phyloP scores from a whole-genome alignment of 2,113 vertebrate genomes.

The Microcebus griseorufus region DNA sequence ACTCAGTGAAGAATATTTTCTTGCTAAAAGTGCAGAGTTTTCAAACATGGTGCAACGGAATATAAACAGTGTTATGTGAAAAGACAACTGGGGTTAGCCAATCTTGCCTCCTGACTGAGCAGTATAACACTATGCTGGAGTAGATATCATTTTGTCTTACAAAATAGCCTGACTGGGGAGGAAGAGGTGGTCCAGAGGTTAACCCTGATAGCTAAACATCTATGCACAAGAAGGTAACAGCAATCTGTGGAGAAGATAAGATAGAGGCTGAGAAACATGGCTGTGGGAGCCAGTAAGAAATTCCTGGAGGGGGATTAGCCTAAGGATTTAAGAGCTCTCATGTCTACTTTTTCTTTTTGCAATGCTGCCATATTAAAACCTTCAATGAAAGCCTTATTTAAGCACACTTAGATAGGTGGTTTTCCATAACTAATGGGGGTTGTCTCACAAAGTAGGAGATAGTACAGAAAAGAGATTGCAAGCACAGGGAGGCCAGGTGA shows the following conservation, averaged over 20 bases:
- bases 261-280: not conserved
- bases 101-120: not conserved
- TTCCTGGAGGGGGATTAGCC: not conserved
- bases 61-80: not conserved
- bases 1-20: not conserved
- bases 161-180: not conserved
- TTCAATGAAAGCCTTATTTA: not conserved
- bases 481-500: not conserved
- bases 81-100: not conserved
- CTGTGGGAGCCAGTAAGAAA: not conserved
- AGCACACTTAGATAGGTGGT: not conserved
- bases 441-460: not conserved
- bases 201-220: not conserved
- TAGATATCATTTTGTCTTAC: not conserved
- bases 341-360: not conserved
- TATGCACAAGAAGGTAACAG: not conserved
- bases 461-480: not conserved
- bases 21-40: not conserved
- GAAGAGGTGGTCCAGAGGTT: not conserved
- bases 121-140: not conserved
- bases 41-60: not conserved
- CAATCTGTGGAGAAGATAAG: not conserved
- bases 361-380: not conserved
- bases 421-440: not conserved
- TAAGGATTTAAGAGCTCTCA: not conserved